phyloP scores from a whole-genome alignment of 2,888 invertebrate genomes.

The Cepaea hortensis region DNA sequence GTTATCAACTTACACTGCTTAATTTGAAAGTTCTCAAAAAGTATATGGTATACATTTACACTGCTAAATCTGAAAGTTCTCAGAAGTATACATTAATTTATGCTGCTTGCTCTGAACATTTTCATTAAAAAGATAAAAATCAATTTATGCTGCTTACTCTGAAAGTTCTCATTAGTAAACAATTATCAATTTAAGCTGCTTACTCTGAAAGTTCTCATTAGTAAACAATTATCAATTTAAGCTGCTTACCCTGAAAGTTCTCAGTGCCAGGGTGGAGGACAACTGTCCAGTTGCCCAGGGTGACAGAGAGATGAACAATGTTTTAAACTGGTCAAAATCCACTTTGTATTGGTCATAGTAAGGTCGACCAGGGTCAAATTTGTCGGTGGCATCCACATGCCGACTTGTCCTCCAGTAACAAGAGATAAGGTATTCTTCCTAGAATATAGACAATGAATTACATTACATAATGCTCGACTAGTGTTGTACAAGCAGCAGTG shows the following conservation, averaged over 20 bases:
- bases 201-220: too few species aligned
- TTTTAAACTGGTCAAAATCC: slow-evolving; percentile 92
- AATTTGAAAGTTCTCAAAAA: too few species aligned
- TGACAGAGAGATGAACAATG: slow-evolving; percentile 89
- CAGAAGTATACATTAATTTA: too few species aligned
- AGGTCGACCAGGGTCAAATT: slow-evolving; percentile 84
- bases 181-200: too few species aligned
- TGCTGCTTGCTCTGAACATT: too few species aligned
- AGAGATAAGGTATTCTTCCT: slow-evolving; percentile 85
- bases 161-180: too few species aligned
- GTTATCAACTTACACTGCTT: too few species aligned
- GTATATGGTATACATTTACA: too few species aligned
- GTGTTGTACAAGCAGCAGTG: too few species aligned
- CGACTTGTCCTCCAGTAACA: slow-evolving; percentile 75
- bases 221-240: not conserved
- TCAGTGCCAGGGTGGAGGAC: slow-evolving; percentile 88
- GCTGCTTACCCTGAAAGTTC: slow-evolving; percentile 87
- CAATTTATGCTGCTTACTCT: too few species aligned
- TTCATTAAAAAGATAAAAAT: too few species aligned
- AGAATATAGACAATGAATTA: slow-evolving; percentile 56
- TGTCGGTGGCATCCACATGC: slow-evolving; percentile 79
- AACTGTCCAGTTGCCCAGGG: slow-evolving; percentile 92
- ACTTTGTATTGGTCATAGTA: slow-evolving; percentile 90
- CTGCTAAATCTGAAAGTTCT: too few species aligned
- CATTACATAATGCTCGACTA: not conserved